These are phyloP conservation scores for Corythaixoides concolor DNA, from an alignment of 2,113 vertebrate genomes.

Conservation along the genomic window DNA sequence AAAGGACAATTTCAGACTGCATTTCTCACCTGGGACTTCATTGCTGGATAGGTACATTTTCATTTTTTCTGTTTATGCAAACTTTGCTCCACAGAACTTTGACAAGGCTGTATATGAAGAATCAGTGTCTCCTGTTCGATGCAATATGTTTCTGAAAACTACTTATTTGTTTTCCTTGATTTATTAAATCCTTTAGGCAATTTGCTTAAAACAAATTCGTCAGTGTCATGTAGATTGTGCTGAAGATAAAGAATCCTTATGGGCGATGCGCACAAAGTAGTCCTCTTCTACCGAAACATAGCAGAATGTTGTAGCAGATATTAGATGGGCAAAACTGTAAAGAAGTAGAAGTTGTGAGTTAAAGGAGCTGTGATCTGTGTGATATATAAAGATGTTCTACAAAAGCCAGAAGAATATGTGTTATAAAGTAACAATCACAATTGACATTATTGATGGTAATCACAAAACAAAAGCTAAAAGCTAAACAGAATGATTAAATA, in stretches of 20 bases:
- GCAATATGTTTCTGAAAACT: background rate
- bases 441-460: background rate
- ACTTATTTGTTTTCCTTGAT: background rate
- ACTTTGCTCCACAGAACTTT: background rate
- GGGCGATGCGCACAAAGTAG: background rate
- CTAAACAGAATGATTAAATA: background rate
- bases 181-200: background rate
- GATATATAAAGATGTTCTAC: background rate
- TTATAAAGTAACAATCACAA: background rate
- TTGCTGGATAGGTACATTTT: background rate
- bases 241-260: background rate
- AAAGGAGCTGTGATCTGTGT: background rate
- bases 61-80: background rate
- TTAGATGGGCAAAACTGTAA: background rate
- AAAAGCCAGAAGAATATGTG: background rate
- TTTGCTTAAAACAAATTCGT: background rate
- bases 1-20: background rate
- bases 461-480: background rate
- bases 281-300: background rate
- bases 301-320: background rate
- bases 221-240: background rate
- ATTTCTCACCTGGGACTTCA: background rate
- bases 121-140: background rate
- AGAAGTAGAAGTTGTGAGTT: background rate
- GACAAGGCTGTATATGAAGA: background rate